Percentiles rank a stretch among this genome's conserved stretches.
Evolutionary conservation across 2,113 vertebrate genomes (phyloP).

Genomic region (Butorides virescens): DNA sequence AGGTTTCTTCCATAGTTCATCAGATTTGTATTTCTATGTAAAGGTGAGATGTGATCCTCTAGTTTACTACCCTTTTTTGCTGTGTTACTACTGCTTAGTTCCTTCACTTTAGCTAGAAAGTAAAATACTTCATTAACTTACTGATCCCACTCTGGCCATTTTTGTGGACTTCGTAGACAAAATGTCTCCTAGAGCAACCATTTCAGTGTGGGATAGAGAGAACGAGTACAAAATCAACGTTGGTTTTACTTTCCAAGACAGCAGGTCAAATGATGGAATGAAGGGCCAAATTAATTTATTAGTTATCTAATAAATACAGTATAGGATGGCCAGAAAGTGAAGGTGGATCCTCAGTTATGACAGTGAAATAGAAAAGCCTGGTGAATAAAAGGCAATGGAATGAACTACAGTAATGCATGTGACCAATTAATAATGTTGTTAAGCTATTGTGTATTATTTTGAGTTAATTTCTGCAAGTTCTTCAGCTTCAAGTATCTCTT

Average conservation of each 20-base stretch:
- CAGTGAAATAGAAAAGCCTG: neutral
- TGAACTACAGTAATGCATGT: neutral
- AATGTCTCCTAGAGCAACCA: neutral
- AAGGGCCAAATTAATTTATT: neutral
- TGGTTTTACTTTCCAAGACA: neutral
- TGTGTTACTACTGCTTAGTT: neutral
- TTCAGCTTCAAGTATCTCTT: neutral
- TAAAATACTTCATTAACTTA: neutral
- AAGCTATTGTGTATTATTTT: neutral
- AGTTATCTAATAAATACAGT: neutral
- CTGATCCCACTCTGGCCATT: neutral
- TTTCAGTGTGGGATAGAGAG: neutral
- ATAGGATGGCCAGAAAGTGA: neutral
- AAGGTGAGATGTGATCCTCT: neutral
- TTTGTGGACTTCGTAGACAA: neutral
- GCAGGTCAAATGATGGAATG: neutral
- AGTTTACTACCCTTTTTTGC: neutral
- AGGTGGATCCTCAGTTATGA: fast-evolving
- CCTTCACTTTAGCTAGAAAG: neutral
- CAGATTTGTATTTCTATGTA: neutral
- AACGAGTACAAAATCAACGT: neutral
- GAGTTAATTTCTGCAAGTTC: neutral
- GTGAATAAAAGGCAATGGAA: neutral
- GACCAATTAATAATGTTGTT: neutral
- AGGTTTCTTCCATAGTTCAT: neutral